Conservation (phyloP, 2,888 invertebrate species). For the Phyllotreta striolata region DNA sequence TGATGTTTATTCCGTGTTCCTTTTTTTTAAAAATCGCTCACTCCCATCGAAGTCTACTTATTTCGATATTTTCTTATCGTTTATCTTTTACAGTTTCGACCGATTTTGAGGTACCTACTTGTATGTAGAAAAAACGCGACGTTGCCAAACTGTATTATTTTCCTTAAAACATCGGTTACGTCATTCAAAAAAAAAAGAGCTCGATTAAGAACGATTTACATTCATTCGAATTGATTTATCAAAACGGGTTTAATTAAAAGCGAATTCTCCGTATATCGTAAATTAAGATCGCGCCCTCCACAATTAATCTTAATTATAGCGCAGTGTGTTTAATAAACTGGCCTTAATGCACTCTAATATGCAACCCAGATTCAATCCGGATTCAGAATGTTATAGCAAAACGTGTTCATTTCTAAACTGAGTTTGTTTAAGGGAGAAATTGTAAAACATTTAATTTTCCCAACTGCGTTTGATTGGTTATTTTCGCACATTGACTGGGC, state of each 20-base stretch:
- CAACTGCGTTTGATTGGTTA: too few relatives aligned
- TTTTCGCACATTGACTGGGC: background rate
- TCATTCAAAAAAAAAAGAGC: slow-evolving; percentile 1
- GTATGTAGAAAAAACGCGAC: background rate
- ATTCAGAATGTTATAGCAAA: slow-evolving; percentile 17
- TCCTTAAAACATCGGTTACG: background rate
- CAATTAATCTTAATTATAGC: slow-evolving; percentile 33
- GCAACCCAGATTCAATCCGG: slow-evolving; percentile 9
- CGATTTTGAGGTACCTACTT: background rate
- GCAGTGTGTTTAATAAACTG: slow-evolving; percentile 26
- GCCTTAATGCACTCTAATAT: slow-evolving; percentile 25
- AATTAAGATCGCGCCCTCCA: slow-evolving; percentile 23
- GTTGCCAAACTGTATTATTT: too few relatives aligned
- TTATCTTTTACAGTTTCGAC: background rate
- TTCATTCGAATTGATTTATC: slow-evolving; percentile 20
- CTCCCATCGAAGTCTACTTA: background rate
- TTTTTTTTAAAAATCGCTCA: background rate
- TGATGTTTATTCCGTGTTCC: slow-evolving; percentile 20
- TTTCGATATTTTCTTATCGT: background rate
- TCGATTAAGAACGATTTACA: slow-evolving; percentile 1
- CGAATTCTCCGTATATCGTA: slow-evolving; percentile 20
- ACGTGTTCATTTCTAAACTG: too few relatives aligned
- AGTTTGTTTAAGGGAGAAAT: too few relatives aligned
- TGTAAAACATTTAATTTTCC: too few relatives aligned
- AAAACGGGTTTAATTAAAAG: slow-evolving; percentile 25